phyloP scores from a whole-genome alignment of 2,797 vertebrate species.

The Anguilla megastoma region DNA sequence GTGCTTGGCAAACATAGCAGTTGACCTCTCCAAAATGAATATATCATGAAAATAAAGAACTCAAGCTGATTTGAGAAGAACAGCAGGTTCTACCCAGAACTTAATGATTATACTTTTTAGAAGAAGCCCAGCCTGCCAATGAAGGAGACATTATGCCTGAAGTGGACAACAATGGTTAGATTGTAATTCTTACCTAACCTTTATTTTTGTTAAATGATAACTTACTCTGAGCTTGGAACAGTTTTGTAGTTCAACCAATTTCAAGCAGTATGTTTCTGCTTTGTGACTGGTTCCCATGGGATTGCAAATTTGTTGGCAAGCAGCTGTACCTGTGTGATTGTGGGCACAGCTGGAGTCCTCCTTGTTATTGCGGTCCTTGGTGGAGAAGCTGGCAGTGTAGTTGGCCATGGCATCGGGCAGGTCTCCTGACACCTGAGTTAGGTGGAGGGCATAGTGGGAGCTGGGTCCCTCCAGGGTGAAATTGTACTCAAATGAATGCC shows the following conservation, averaged over 20 bases:
- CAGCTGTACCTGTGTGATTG: constrained; percentile 59
- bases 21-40: neutral
- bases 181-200: constrained; percentile 1
- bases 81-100: neutral
- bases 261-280: neutral
- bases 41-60: neutral
- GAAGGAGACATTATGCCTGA: neutral
- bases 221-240: neutral
- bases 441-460: constrained; percentile 74
- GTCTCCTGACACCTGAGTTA: constrained; percentile 69
- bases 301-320: neutral
- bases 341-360: constrained; percentile 64
- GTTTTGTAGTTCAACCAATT: neutral
- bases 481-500: constrained; percentile 70
- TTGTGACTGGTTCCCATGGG: neutral
- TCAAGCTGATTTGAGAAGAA: neutral
- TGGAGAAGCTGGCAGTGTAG: constrained; percentile 79
- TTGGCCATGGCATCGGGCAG: constrained; percentile 70
- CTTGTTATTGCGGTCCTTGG: constrained; percentile 67
- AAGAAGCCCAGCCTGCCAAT: neutral
- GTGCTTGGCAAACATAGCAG: neutral
- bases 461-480: constrained; percentile 75
- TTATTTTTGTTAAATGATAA: neutral
- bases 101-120: neutral
- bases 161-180: neutral